Base-by-base conservation (phyloP, 2,113 vertebrate species). In the Semnornis frantzii region DNA sequence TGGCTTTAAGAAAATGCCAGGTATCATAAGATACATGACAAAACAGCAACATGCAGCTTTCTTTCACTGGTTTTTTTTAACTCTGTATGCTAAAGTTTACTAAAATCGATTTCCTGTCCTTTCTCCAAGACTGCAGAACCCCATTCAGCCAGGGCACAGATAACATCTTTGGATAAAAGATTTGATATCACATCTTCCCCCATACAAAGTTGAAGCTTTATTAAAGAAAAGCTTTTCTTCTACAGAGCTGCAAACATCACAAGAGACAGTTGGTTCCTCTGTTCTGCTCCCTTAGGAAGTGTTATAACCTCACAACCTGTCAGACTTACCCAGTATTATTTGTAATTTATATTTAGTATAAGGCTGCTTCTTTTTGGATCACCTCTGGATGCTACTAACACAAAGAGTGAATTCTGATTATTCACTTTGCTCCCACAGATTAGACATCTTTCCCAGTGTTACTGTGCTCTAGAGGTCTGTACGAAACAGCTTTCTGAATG, bases 61-160 rank as follows among this genome's bases (percentile, higher is more conserved):
- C 75, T 74, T 77, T 34, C 64, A 42, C 2, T 85, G 4, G 0
- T 27, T 76, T 75, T 85, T 93, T 82, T 24, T 79, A 91, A 77
- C 48, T 48, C 39, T 33, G 23, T 50, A 73, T 2, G 63, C 59
- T 76, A 14, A 85, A 87, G 52, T 77, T 95, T 78, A 92, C 55
- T 33, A 33, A 91, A 92, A 91, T 15, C 91, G 71, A 85, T 82
- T 80, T 94, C 42, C 75, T 76, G 57, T 76, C 59, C 60, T 79
- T 90, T 90, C 71, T 63, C 18, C 59, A 27, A 48, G 86, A 39
- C 21, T 69, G 71, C 68, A 87, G 91, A 82, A 70, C 57, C 71
- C 74, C 64, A 89, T 70, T 91, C 87, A 94, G 75, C 42, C 95
- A 92, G 59, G 60, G 68, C 84, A 91, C 31, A 85, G 91, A 60